Evolutionary conservation across 2,113 vertebrate species (phyloP).

Genomic region (Engraulis encrasicolus): DNA sequence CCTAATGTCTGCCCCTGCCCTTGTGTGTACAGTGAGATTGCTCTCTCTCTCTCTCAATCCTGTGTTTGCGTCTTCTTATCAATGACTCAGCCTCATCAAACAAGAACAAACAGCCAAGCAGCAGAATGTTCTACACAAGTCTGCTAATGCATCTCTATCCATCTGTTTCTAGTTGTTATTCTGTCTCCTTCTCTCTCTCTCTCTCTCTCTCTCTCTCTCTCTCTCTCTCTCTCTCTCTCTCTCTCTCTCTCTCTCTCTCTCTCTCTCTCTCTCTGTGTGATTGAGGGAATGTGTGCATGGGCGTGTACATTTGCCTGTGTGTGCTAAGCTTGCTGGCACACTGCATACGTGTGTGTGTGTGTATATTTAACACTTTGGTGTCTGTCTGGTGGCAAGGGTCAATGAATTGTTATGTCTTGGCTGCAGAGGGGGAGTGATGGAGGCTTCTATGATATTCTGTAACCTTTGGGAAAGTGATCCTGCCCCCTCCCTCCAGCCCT

Average conservation of each 20-base stretch:
- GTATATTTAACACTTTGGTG: neutral
- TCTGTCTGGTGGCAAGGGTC: slow-evolving; percentile 23
- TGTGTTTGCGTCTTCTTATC: neutral
- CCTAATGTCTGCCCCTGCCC: neutral
- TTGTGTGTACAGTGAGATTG: neutral
- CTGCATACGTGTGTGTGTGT: neutral
- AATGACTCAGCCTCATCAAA: neutral
- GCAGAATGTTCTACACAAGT: neutral
- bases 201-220: neutral
- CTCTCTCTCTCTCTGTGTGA: neutral
- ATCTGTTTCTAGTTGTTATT: no score
- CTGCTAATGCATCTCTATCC: neutral
- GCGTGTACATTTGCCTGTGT: neutral
- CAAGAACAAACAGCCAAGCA: no score
- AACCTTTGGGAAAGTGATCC: slow-evolving; percentile 22
- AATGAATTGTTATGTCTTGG: slow-evolving; percentile 36
- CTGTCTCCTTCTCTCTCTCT: neutral
- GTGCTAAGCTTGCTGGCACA: neutral
- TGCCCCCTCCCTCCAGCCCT: no score
- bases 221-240: no score
- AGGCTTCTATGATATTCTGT: slow-evolving; percentile 33
- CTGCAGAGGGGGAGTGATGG: neutral
- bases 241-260: neutral
- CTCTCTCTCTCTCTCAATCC: neutral
- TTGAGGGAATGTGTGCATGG: neutral